Evolutionary conservation across 2,888 invertebrate genomes (phyloP).

Genomic region (Lithophane semibrunnea): DNA sequence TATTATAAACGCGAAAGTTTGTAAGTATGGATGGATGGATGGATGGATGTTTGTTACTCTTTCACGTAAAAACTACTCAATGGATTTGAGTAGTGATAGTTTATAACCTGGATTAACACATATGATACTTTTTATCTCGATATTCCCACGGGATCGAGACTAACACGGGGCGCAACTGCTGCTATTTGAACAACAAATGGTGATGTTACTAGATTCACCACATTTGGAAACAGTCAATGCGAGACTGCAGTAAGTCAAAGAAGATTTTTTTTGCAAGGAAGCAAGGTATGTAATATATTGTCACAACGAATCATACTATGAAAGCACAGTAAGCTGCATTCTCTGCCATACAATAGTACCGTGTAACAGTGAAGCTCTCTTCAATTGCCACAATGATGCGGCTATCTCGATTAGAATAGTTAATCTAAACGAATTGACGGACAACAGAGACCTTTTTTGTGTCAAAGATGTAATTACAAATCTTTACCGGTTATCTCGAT

Average conservation of each 20-base stretch:
- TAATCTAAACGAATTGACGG: slow-evolving; percentile 52
- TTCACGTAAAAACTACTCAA: too few species aligned
- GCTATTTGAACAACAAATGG: not conserved
- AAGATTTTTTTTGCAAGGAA: not conserved
- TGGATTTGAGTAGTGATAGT: too few species aligned
- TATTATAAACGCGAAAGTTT: too few species aligned
- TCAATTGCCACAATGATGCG: slow-evolving; percentile 46
- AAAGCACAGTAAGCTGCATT: not conserved
- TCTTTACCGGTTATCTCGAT: slow-evolving; percentile 63
- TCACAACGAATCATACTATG: not conserved
- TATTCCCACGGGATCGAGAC: too few species aligned
- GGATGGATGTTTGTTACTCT: too few species aligned
- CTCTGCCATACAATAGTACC: slow-evolving; percentile 14
- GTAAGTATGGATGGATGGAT: too few species aligned
- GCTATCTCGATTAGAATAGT: slow-evolving; percentile 49
- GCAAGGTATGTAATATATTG: not conserved
- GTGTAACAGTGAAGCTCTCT: slow-evolving; percentile 20
- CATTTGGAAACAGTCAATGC: not conserved
- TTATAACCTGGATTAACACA: too few species aligned
- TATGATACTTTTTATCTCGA: too few species aligned
- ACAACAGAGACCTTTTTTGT: slow-evolving; percentile 61
- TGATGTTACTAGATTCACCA: not conserved
- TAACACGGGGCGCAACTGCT: too few species aligned
- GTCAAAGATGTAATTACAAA: slow-evolving; percentile 66
- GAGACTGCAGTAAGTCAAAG: not conserved